phyloP scores from a whole-genome alignment of 2,888 invertebrate species.

The Chrysolina oricalcia region DNA sequence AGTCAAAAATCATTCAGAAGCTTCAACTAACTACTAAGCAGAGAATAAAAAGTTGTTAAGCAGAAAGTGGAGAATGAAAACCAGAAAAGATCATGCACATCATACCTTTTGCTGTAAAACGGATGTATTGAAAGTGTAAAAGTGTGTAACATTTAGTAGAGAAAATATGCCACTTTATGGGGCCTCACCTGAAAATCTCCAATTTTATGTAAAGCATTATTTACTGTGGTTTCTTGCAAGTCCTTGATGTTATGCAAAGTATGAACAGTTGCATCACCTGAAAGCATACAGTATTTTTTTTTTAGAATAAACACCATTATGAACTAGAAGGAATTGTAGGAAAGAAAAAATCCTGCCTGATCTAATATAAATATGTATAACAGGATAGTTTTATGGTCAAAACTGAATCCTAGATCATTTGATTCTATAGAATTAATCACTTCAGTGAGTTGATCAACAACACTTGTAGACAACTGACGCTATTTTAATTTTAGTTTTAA shows the following conservation, averaged over 20 bases:
- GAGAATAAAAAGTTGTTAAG: conserved; percentile 12
- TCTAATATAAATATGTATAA: no score
- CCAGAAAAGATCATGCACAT: conserved; percentile 37
- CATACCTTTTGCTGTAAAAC: conserved; percentile 50
- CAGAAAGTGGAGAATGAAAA: conserved; percentile 18
- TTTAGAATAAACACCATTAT: no score
- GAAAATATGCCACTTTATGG: conserved; percentile 27
- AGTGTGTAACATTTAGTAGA: conserved; percentile 42
- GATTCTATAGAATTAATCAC: no score
- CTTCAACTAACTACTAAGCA: conserved; percentile 7
- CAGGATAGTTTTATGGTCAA: no score
- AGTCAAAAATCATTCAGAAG: not conserved
- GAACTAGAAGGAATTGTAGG: no score
- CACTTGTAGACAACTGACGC: no score
- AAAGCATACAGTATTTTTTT: conserved; percentile 29
- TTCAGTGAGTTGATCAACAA: no score
- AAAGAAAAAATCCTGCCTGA: no score
- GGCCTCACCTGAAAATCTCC: conserved; percentile 77
- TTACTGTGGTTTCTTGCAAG: conserved; percentile 74
- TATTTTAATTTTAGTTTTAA: no score
- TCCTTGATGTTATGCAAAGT: conserved; percentile 73
- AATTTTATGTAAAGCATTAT: conserved; percentile 77
- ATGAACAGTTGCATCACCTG: conserved; percentile 67
- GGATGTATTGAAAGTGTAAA: conserved; percentile 47
- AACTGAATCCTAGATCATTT: no score